Conservation (phyloP, 2,113 vertebrate genomes). For the Fukomys damarensis region DNA sequence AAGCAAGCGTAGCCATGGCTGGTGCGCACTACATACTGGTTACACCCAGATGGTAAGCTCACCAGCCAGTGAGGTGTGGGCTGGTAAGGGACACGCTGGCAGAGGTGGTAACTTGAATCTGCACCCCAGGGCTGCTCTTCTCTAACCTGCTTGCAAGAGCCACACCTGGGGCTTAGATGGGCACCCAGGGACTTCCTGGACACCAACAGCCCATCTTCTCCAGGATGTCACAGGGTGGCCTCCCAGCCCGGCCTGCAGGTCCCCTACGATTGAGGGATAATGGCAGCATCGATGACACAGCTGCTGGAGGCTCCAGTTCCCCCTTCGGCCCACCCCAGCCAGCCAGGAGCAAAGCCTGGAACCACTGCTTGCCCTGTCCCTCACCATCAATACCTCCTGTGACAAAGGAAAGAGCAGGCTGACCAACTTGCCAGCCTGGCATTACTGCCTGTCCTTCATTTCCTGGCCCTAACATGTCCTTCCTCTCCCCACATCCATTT, state of each 20-base stretch:
- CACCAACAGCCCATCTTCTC: background rate
- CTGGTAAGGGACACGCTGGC: accelerated
- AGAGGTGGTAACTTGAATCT: background rate
- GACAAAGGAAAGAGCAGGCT: background rate
- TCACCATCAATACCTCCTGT: background rate
- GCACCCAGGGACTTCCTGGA: background rate
- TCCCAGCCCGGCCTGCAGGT: background rate
- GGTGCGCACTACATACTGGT: background rate
- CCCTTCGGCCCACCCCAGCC: background rate
- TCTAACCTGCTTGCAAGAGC: background rate
- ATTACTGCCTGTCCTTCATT: background rate
- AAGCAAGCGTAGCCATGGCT: background rate
- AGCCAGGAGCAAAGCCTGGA: background rate
- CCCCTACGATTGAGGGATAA: background rate
- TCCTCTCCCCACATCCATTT: background rate
- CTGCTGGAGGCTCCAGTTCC: accelerated
- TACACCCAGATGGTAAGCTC: background rate
- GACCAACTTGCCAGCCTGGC: background rate
- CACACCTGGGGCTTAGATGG: background rate
- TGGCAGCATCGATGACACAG: background rate
- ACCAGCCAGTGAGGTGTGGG: background rate
- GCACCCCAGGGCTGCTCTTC: background rate
- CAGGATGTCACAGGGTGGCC: background rate
- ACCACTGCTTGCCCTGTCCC: background rate
- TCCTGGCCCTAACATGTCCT: background rate